phyloP scores from a whole-genome alignment of 2,888 invertebrate genomes.

The Metacarcinus magister region DNA sequence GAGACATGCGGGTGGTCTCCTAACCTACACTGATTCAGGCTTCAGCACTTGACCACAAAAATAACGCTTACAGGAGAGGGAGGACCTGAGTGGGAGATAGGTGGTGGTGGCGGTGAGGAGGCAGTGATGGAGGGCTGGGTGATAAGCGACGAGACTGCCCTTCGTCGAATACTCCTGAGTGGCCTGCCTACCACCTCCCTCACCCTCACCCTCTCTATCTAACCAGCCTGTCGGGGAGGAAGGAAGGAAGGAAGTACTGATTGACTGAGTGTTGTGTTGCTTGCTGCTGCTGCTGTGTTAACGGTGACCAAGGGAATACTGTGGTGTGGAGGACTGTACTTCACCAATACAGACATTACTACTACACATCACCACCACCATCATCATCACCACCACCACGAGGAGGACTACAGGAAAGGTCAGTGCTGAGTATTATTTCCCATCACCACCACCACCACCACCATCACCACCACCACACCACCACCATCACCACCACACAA shows the following conservation, averaged over 20 bases:
- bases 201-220: not conserved
- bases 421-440: not conserved
- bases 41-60: constrained; percentile 30
- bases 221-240: not conserved
- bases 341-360: not conserved
- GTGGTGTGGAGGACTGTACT: not conserved
- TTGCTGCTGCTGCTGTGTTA: not conserved
- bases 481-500: not conserved
- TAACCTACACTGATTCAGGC: not conserved
- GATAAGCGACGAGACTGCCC: constrained; percentile 22
- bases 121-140: constrained; percentile 3
- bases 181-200: not conserved
- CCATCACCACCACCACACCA: not conserved
- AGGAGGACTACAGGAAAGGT: not conserved
- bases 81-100: constrained; percentile 1
- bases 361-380: not conserved
- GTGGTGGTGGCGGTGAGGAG: constrained; percentile 19
- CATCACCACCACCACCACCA: not conserved
- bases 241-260: not conserved
- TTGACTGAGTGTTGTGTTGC: not conserved
- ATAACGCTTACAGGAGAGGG: constrained; percentile 6
- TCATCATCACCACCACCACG: not conserved
- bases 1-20: not conserved
- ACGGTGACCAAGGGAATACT: not conserved
- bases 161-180: not conserved